phyloP scores from a whole-genome alignment of 35 echinoderm and acorn worm species.

The Acanthaster planci region DNA sequence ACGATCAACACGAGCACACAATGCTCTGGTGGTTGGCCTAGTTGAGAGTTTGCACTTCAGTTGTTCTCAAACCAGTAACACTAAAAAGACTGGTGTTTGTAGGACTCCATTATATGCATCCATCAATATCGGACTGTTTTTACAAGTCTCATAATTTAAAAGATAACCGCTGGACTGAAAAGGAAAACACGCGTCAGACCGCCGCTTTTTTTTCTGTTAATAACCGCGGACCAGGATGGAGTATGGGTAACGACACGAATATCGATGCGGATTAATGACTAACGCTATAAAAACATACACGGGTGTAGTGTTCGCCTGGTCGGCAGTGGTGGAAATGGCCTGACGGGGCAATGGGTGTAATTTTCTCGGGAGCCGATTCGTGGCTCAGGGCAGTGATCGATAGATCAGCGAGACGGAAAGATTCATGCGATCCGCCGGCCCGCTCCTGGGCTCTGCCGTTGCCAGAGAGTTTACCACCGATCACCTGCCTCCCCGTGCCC shows the following conservation, averaged over 20 bases:
- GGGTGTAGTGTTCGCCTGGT: slow-evolving; percentile 15
- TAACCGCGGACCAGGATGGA: not conserved
- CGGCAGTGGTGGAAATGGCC: not conserved
- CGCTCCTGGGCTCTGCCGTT: not conserved
- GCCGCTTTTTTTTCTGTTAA: slow-evolving; percentile 1
- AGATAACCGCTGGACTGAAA: slow-evolving; percentile 22
- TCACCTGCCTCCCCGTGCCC: not conserved
- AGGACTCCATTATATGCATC: not conserved
- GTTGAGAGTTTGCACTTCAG: too few species aligned
- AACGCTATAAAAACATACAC: slow-evolving; percentile 34
- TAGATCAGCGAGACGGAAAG: slow-evolving; percentile 30
- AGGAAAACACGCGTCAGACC: slow-evolving; percentile 4
- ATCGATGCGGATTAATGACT: slow-evolving; percentile 31
- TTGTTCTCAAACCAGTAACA: not conserved
- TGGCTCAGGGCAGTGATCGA: slow-evolving; percentile 20
- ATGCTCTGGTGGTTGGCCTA: too few species aligned
- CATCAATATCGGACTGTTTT: not conserved
- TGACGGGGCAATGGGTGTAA: slow-evolving; percentile 24
- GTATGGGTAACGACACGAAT: slow-evolving; percentile 2
- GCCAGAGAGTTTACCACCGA: slow-evolving; percentile 7
- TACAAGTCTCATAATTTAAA: slow-evolving; percentile 22
- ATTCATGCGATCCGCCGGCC: not conserved
- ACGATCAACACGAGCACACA: too few species aligned
- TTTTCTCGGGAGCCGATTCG: slow-evolving; percentile 25
- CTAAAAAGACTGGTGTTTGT: not conserved